Evolutionary conservation across 2,888 invertebrate genomes (phyloP), one percentile per base, ranked within the genome.

Genomic region (Sinodicranocentrus sp.): DNA sequence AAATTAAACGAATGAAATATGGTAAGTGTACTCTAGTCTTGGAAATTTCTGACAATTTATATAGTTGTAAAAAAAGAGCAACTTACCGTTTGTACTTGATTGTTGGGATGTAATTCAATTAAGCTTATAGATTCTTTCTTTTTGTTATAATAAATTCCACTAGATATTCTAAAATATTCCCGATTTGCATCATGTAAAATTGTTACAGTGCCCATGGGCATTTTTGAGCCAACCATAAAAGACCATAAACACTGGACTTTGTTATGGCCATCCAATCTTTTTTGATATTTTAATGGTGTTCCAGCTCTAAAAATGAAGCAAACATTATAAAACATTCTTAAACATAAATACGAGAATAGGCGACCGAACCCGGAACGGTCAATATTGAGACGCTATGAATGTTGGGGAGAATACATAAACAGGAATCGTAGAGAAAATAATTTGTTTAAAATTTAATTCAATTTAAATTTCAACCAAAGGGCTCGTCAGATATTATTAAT

Each of bases 81-180:
- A 52, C 52, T 61, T 79, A 86, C 84, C 82, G 75, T 84, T 78
- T 87, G 83, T n/a, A 72, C 73, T 48, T 73, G 65, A 52, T 88
- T 87, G 19, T 85, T 86, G 26, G 85, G 84, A 71, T 88, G 87
- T 6, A 88, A 28, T 52, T 83, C 84, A 68, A 86, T 82, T 61
- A 86, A 78, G 59, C 84, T 70, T 43, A 86, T 57, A 23, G 79
- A 39, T 57, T 84, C 75, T 48, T 82, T 73, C 19, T 82, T 79
- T 26, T 84, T 76, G 39, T 84, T 84, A 54, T 71, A 80, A 63
- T 83, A 86, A 25, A 73, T 43, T 25, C 80, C 86, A 72, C 70
- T 75, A 5, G 77, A 82, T 17, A 86, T 78, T 13, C 67, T 61
- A 77, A 85, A 86, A 43, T 23, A 70, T 17, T 83, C 83, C 10